Evolutionary conservation across 2,888 invertebrate genomes (phyloP).

Genomic region (Plagiodera versicolora): DNA sequence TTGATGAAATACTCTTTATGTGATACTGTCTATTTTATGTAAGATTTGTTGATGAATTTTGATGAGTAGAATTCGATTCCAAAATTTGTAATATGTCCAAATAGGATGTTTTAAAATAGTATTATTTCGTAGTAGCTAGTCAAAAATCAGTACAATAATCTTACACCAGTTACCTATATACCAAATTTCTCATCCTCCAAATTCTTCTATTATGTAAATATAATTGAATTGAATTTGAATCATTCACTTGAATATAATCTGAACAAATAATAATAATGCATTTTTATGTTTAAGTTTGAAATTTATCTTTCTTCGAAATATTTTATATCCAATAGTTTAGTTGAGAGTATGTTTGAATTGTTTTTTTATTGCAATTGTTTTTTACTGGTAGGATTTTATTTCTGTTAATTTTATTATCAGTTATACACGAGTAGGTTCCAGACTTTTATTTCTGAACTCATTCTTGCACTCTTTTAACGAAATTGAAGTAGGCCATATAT

Average conservation of each 20-base stretch:
- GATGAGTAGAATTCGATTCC: slow-evolving; percentile 12
- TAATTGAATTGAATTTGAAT: slow-evolving; percentile 9
- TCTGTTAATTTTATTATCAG: too few relatives aligned
- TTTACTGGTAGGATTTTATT: too few relatives aligned
- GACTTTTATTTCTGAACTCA: too few relatives aligned
- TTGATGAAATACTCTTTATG: slow-evolving; percentile 42
- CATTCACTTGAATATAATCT: too few relatives aligned
- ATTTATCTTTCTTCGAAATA: too few relatives aligned
- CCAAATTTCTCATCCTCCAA: slow-evolving; percentile 10
- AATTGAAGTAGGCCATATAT: not conserved
- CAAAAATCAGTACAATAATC: slow-evolving; percentile 29
- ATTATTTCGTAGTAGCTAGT: slow-evolving; percentile 28
- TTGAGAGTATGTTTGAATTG: not conserved
- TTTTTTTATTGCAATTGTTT: too few relatives aligned
- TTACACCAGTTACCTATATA: slow-evolving; percentile 27
- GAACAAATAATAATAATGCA: too few relatives aligned
- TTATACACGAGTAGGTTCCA: too few relatives aligned
- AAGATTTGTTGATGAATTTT: not conserved
- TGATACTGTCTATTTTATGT: slow-evolving; percentile 42
- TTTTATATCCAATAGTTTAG: not conserved
- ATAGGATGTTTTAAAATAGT: slow-evolving; percentile 20
- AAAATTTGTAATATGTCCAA: slow-evolving; percentile 23
- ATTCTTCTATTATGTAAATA: not conserved
- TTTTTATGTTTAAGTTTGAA: too few relatives aligned
- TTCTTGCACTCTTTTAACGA: not conserved